Evolutionary conservation across 2,888 invertebrate genomes (phyloP).

Genomic region (Acholoe squamosa): DNA sequence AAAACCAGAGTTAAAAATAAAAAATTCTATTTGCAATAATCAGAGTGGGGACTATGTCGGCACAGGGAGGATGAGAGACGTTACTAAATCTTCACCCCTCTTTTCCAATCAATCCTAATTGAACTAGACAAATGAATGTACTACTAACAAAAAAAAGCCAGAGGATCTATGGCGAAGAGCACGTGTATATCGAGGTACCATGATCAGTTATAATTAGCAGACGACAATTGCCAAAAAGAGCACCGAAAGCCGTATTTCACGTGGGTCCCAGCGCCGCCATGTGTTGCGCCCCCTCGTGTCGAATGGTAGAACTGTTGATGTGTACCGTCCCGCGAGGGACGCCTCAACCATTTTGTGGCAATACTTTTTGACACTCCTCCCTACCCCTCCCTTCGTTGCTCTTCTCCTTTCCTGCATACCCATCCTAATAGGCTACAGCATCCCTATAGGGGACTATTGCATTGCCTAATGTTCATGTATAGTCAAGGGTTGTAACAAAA

Average conservation of each 20-base stretch:
- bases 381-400: neutral
- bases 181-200: neutral
- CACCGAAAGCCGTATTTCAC: neutral
- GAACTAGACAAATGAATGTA: too few relatives aligned
- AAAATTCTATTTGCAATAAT: too few relatives aligned
- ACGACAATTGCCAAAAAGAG: neutral
- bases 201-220: neutral
- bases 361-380: conserved; percentile 2
- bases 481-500: too few relatives aligned
- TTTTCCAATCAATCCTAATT: too few relatives aligned
- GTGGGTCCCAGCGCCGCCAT: neutral
- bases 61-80: too few relatives aligned
- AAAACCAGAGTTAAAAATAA: too few relatives aligned
- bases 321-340: neutral
- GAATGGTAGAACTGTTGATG: conserved; percentile 12
- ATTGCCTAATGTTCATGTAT: too few relatives aligned
- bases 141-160: too few relatives aligned
- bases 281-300: conserved; percentile 36
- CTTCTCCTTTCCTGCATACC: neutral
- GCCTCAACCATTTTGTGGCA: neutral
- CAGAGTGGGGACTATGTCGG: too few relatives aligned
- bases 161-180: neutral
- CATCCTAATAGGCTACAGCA: too few relatives aligned
- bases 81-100: too few relatives aligned
- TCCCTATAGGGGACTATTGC: too few relatives aligned